Percentiles rank a stretch among this genome's conserved stretches.
phyloP scores from a whole-genome alignment of 2,797 vertebrate species.

The Anguilla obscura region DNA sequence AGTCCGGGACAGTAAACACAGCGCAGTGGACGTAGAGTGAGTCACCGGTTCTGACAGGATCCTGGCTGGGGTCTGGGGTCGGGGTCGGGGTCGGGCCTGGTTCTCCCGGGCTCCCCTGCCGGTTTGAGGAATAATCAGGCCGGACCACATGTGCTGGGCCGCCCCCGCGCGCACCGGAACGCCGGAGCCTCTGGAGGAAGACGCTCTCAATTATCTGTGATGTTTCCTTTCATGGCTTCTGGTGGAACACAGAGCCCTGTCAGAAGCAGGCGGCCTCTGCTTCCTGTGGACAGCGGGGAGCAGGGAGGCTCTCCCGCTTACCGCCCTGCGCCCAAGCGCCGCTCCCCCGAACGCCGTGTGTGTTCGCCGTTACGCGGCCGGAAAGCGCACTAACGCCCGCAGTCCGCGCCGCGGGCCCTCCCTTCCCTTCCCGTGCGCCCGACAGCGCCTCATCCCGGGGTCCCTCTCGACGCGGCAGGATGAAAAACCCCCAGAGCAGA shows the following conservation, averaged over 20 bases:
- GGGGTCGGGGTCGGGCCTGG: slow-evolving; percentile 59
- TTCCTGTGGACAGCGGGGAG: slow-evolving; percentile 36
- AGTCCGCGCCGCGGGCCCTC: background rate
- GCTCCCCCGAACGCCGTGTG: background rate
- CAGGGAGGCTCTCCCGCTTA: background rate
- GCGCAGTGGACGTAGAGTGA: background rate
- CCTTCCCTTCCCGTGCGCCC: slow-evolving; percentile 28
- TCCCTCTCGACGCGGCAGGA: slow-evolving; percentile 57
- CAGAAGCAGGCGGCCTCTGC: slow-evolving; percentile 34
- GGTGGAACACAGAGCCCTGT: slow-evolving; percentile 32
- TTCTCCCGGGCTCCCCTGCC: slow-evolving; percentile 25
- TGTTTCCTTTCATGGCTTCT: slow-evolving; percentile 52
- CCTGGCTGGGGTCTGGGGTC: slow-evolving; percentile 57
- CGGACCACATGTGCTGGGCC: slow-evolving; percentile 68
- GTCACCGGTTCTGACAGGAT: slow-evolving; percentile 60
- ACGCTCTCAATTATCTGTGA: slow-evolving; percentile 37
- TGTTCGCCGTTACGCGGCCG: background rate
- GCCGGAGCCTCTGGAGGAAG: slow-evolving; percentile 17
- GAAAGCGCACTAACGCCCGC: background rate
- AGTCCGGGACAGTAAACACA: background rate
- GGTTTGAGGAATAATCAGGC: slow-evolving; percentile 56
- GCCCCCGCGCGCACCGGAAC: slow-evolving; percentile 40
- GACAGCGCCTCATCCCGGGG: slow-evolving; percentile 61
- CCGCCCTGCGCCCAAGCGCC: background rate
- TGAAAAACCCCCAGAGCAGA: slow-evolving; percentile 56